Base-by-base conservation (phyloP, 1,140 invertebrate species). In the Drosophila malerkotliana region DNA sequence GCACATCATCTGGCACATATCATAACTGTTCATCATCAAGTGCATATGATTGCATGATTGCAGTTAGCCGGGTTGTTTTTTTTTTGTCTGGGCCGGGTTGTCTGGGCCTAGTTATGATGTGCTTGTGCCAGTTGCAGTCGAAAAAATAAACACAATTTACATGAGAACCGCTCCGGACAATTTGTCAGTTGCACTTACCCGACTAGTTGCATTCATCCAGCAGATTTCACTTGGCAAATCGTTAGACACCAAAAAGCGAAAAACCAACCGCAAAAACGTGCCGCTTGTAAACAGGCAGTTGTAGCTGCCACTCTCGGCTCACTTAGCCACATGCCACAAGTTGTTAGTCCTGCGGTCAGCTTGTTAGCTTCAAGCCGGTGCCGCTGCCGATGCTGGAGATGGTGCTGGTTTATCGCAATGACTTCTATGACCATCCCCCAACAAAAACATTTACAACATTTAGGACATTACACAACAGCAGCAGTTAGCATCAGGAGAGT, bases 11-110 rank as follows among this genome's bases (percentile, higher is more conserved):
- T 83, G 67, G 44, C 81, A 78, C 59, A 78, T 87, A 85, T 85
- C 82, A 85, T 82, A 87, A 85, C 82, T 72, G 82, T 54, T 77
- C 69, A 85, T 85, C 81, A 78, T 69, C 81, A 83, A 75, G 57
- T 49, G 76, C 73, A 60, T 14, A 47, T 44, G 18, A 47, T 47
- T 18, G 44, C 44, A 21, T 21, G 55, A 59, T 59, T 67, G 63
- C 69, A 71, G 45, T 10, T 47, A 47, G 18, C 18, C 49, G 14
- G 44, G 37, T 32, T 18, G 18, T 51, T 41, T 26, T 63, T 63
- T 52, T 21, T 37, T 53, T 12, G 10, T 10, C 7, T 21, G 9
- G 44, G 14, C 9, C 30, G 37, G 21, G 21, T 4, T 7, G 10
- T 49, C 2, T 44, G 5, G 41, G 34, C 7, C 32, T 32, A 2